Evolutionary conservation across 2,888 invertebrate genomes (phyloP).

Genomic region (Drosophila macrospina): DNA sequence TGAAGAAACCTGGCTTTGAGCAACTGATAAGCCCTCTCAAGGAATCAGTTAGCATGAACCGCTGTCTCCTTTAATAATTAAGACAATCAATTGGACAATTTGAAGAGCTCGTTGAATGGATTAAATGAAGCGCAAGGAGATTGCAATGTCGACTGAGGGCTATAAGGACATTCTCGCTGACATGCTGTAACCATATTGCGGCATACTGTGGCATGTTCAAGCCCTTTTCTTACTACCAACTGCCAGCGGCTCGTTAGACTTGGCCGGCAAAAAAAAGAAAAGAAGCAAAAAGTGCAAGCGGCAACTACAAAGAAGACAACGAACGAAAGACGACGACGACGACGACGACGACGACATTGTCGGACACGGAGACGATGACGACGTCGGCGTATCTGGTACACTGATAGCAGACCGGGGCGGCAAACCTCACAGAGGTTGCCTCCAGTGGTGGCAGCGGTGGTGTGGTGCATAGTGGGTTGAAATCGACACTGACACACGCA

Average conservation of each 20-base stretch:
- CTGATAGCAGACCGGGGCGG: slow-evolving; percentile 73
- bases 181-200: slow-evolving; percentile 60
- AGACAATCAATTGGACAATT: slow-evolving; percentile 69
- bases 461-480: slow-evolving; percentile 60
- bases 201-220: slow-evolving; percentile 52
- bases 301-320: slow-evolving; percentile 67
- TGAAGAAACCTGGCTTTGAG: not conserved
- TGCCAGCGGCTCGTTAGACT: slow-evolving; percentile 59
- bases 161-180: slow-evolving; percentile 52
- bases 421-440: slow-evolving; percentile 63
- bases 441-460: slow-evolving; percentile 12
- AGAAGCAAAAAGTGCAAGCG: slow-evolving; percentile 50
- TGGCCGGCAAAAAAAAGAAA: slow-evolving; percentile 9
- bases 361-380: not conserved
- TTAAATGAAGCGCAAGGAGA: slow-evolving; percentile 73
- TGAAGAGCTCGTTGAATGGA: slow-evolving; percentile 49
- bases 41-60: not conserved
- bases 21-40: not conserved
- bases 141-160: slow-evolving; percentile 47
- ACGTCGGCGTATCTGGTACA: slow-evolving; percentile 69
- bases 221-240: slow-evolving; percentile 50
- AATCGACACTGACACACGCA: slow-evolving; percentile 68
- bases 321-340: slow-evolving; percentile 44
- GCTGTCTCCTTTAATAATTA: slow-evolving; percentile 56
- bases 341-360: not conserved